phyloP scores from a whole-genome alignment of 2,113 vertebrate genomes.

The Channa maculata region DNA sequence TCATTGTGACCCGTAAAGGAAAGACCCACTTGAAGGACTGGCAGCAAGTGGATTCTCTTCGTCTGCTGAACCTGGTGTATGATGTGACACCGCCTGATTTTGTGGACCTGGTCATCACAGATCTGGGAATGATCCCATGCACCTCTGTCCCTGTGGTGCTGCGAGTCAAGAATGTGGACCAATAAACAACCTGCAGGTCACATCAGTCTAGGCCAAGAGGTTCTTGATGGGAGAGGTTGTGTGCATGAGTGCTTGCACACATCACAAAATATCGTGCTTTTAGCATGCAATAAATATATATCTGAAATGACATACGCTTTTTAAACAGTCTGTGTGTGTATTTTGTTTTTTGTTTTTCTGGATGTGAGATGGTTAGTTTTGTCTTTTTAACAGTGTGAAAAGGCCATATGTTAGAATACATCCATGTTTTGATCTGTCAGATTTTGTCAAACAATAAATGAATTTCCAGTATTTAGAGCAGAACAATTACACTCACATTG shows the following conservation, averaged over 20 bases:
- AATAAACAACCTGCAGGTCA: slow-evolving; percentile 68
- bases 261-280: slow-evolving; percentile 60
- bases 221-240: slow-evolving; percentile 20
- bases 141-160: slow-evolving; percentile 97
- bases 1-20: slow-evolving; percentile 88
- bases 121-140: slow-evolving; percentile 98
- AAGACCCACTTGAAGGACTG: slow-evolving; percentile 88
- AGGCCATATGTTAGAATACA: slow-evolving; percentile 9
- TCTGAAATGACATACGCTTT: slow-evolving; percentile 74
- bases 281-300: slow-evolving; percentile 83
- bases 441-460: slow-evolving; percentile 30
- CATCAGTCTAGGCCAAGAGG: background rate
- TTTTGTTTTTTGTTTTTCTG: slow-evolving; percentile 33
- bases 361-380: background rate
- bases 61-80: slow-evolving; percentile 95
- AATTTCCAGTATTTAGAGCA: slow-evolving; percentile 26
- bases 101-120: slow-evolving; percentile 97
- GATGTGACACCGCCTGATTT: slow-evolving; percentile 96
- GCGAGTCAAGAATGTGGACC: slow-evolving; percentile 95
- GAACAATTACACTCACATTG: slow-evolving; percentile 19
- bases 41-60: slow-evolving; percentile 86
- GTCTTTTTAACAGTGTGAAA: background rate
- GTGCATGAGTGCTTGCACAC: slow-evolving; percentile 37
- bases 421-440: slow-evolving; percentile 20
- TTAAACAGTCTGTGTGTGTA: slow-evolving; percentile 59